phyloP scores from a whole-genome alignment of 2,113 vertebrate genomes.

The Smithornis capensis region DNA sequence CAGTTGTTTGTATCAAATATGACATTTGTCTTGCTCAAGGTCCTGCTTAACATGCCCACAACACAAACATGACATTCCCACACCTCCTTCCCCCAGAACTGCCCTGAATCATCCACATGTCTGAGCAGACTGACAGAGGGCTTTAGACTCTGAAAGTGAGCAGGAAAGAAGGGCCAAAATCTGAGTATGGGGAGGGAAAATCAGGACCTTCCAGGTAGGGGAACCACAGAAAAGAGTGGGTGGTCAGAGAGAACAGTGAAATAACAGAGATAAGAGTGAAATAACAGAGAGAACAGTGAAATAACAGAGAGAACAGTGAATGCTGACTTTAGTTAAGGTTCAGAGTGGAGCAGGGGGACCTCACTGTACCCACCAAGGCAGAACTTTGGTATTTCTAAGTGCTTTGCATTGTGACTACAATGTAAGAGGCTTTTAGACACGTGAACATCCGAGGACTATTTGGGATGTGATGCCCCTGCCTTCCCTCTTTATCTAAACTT shows the following conservation, averaged over 20 bases:
- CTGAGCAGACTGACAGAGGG: neutral
- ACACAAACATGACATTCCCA: neutral
- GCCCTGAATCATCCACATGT: neutral
- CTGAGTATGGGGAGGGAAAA: neutral
- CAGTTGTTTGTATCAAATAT: neutral
- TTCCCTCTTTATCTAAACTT: neutral
- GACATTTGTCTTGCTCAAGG: slow-evolving; percentile 15
- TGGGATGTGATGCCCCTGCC: neutral
- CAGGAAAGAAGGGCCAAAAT: neutral
- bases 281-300: no score
- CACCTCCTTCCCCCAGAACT: neutral
- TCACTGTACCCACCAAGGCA: neutral
- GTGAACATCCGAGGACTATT: neutral
- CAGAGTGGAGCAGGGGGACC: neutral
- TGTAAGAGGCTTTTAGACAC: neutral
- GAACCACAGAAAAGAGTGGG: neutral
- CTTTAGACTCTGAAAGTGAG: neutral
- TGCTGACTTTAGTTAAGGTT: neutral
- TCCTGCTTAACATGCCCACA: slow-evolving; percentile 5
- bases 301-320: neutral
- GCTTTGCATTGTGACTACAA: neutral
- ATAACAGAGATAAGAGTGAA: no score
- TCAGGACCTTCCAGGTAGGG: neutral
- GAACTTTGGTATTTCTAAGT: neutral
- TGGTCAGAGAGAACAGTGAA: neutral